Evolutionary conservation across 2,113 vertebrate genomes (phyloP).

Genomic region (Dicerorhinus sumatrensis): DNA sequence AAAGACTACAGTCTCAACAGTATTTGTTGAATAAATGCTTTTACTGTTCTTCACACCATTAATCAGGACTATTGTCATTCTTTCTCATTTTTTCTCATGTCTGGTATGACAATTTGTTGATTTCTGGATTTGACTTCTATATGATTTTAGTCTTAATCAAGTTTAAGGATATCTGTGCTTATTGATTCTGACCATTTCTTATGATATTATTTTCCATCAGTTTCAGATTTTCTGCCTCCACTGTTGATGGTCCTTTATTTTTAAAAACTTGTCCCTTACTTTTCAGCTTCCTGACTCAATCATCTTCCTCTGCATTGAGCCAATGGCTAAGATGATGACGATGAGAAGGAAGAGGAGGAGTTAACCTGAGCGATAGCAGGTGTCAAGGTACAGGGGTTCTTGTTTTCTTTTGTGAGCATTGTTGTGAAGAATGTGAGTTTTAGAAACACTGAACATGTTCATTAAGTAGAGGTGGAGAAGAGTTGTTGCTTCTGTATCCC

Average conservation of each 20-base stretch:
- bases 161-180: neutral
- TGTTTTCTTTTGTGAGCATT: neutral
- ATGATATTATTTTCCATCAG: neutral
- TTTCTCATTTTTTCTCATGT: neutral
- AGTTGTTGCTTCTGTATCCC: conserved; percentile 21
- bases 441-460: conserved; percentile 17
- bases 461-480: neutral
- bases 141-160: neutral
- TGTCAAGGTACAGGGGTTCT: neutral
- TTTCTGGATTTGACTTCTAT: neutral
- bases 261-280: neutral
- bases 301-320: neutral
- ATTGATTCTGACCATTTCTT: neutral
- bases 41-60: neutral
- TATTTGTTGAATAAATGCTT: conserved; percentile 2
- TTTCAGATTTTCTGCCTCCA: neutral
- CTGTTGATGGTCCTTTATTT: neutral
- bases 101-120: neutral
- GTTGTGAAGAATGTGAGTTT: neutral
- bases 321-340: neutral
- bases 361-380: neutral
- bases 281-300: neutral
- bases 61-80: neutral
- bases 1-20: neutral
- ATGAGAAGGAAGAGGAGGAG: neutral